Conservation (phyloP, 2,113 vertebrate genomes). For the Smithornis capensis region DNA sequence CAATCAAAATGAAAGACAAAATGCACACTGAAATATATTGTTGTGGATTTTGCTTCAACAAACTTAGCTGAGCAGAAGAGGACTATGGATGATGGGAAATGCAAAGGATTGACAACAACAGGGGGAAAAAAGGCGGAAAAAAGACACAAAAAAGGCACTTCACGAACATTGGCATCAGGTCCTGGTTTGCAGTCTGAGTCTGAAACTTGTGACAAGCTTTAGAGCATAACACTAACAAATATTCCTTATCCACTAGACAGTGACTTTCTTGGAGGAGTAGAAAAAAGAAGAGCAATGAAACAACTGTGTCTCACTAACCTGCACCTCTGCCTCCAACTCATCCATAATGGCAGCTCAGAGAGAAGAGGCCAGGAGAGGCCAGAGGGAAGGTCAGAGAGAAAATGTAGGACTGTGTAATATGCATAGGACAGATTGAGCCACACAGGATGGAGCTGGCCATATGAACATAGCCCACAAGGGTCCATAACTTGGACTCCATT, state of each 20-base stretch:
- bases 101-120: not conserved
- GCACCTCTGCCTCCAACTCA: not conserved
- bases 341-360: not conserved
- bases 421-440: not conserved
- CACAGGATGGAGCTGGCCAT: not conserved
- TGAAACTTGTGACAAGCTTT: not conserved
- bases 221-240: not conserved
- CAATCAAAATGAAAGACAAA: slow-evolving; percentile 8
- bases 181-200: not conserved
- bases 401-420: not conserved
- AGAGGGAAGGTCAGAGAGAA: not conserved
- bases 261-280: not conserved
- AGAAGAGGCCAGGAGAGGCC: not conserved
- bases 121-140: not conserved
- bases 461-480: not conserved
- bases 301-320: not conserved
- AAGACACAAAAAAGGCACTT: not conserved
- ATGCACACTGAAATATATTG: not conserved
- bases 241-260: not conserved
- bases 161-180: not conserved
- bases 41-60: not conserved
- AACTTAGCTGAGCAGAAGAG: not conserved
- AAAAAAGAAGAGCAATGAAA: not conserved
- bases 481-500: not conserved
- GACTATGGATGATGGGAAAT: not conserved